A percentile compares a stretch with the other conserved stretches of the same genome.
Evolutionary conservation across 92 coral and sea anemone species (phyloP).

Genomic region (Zoanthus gigantus): DNA sequence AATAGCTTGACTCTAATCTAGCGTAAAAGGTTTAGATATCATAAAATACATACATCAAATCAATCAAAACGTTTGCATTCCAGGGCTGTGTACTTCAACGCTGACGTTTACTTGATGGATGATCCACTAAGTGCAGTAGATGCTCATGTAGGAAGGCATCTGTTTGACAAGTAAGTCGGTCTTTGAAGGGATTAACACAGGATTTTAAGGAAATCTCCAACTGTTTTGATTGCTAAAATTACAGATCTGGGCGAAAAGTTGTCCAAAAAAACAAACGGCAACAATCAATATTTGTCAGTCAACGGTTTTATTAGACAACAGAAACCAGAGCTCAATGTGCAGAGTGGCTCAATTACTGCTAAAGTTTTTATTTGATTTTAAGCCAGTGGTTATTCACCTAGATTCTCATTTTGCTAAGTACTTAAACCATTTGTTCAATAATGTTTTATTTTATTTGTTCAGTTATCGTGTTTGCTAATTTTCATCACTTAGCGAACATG

Average conservation of each 20-base stretch:
- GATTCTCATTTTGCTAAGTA: too few relatives aligned
- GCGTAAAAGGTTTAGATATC: not conserved
- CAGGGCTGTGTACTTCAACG: constrained; percentile 21
- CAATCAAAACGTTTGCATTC: not conserved
- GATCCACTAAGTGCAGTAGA: constrained; percentile 35
- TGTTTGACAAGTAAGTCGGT: constrained; percentile 26
- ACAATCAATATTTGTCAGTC: too few relatives aligned
- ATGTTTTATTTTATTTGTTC: too few relatives aligned
- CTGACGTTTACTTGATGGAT: constrained; percentile 21
- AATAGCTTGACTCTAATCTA: not conserved
- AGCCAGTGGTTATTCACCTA: too few relatives aligned
- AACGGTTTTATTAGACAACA: too few relatives aligned
- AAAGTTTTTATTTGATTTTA: too few relatives aligned
- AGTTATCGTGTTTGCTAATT: too few relatives aligned
- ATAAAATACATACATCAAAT: not conserved
- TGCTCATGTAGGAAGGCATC: constrained; percentile 31
- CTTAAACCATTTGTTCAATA: too few relatives aligned
- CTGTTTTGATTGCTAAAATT: not conserved
- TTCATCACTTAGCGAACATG: too few relatives aligned
- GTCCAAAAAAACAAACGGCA: too few relatives aligned
- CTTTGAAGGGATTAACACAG: not conserved
- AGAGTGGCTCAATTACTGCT: too few relatives aligned
- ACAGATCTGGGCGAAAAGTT: not conserved
- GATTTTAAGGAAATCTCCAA: not conserved
- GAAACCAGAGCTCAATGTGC: too few relatives aligned